A percentile compares a stretch with the other conserved stretches of the same genome.
These are phyloP conservation scores for Corvus moneduloides DNA, from an alignment of 2,113 vertebrate genomes.

Conservation along the genomic window DNA sequence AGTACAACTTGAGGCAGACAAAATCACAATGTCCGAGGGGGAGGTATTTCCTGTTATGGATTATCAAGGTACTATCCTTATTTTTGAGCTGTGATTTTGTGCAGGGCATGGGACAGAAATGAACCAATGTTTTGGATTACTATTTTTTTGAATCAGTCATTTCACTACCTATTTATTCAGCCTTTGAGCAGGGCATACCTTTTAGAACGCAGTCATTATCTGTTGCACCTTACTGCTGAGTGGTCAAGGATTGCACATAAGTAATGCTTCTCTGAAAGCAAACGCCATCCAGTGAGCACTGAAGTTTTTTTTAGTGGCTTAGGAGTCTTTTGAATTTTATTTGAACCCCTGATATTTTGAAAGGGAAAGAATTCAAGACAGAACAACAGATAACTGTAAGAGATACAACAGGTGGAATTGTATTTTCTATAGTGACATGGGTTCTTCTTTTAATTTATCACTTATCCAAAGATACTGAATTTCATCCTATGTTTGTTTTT, in stretches of 20 bases:
- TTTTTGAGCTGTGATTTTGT: neutral
- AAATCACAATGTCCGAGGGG: neutral
- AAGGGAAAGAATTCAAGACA: neutral
- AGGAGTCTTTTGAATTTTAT: neutral
- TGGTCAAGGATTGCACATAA: neutral
- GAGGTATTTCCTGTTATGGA: neutral
- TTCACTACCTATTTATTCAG: neutral
- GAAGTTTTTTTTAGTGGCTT: neutral
- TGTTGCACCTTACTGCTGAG: neutral
- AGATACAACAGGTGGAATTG: fast-evolving
- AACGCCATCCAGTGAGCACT: neutral
- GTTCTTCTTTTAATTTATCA: neutral
- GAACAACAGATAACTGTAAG: neutral
- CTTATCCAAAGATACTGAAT: neutral
- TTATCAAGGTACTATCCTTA: neutral
- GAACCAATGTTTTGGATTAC: neutral
- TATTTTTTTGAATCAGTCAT: neutral
- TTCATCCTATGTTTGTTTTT: neutral
- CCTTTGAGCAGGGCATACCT: neutral
- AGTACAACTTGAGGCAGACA: neutral
- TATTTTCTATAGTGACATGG: neutral
- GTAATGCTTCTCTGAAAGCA: neutral
- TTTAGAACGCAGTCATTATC: neutral
- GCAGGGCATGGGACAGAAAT: neutral
- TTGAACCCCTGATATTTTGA: neutral